Evolutionary conservation across 2,888 invertebrate species (phyloP), one percentile per base, ranked within the genome.

Genomic region (Eugnorisma glareosa): DNA sequence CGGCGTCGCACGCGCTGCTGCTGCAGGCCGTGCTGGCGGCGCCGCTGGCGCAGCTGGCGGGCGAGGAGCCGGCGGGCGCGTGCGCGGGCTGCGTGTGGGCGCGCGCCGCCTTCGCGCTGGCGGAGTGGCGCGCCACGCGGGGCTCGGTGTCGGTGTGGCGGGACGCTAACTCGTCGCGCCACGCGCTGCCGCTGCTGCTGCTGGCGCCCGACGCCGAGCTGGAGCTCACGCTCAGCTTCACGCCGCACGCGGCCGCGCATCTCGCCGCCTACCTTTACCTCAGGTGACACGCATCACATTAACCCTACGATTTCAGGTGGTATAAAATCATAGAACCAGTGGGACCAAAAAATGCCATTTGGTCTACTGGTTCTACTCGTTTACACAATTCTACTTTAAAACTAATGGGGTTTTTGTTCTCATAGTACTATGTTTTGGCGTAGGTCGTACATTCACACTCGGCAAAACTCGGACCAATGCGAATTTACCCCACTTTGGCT

Each of bases 1-100:
- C 97, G 69, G 97, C 97, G 82, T 97, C 97, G 90, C 93, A 92
- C 92, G 97, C 98, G 81, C 93, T 99, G 79, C 95, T 98, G 79
- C 96, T 98, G 89, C 99, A 99, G 86, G 77, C 93, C 45, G 89
- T 83, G 71, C 67, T 91, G n/a, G 85, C 73, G 28, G 83, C 79
- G 54, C 86, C 79, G 68, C 82, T 66, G 45, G 28, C 24, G 18
- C 54, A 64, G 24, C 86, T 84, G 86, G 71, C 73, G 40, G 92
- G 67, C 51, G 5, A 43, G 37, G 72, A 35, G 80, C 43, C 66
- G 86, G 89, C 81, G 75, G 78, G 28, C 24, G 67, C 73, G 51
- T 88, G 87, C 83, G 59, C 67, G 35, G 77, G 1, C 43, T 89
- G 91, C 89, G 73, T 54, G 83, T 87, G 89, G 90, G 82, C 90